These are phyloP conservation scores for Macquaria ambigua DNA, from an alignment of 2,113 vertebrate species.

Conservation along the genomic window DNA sequence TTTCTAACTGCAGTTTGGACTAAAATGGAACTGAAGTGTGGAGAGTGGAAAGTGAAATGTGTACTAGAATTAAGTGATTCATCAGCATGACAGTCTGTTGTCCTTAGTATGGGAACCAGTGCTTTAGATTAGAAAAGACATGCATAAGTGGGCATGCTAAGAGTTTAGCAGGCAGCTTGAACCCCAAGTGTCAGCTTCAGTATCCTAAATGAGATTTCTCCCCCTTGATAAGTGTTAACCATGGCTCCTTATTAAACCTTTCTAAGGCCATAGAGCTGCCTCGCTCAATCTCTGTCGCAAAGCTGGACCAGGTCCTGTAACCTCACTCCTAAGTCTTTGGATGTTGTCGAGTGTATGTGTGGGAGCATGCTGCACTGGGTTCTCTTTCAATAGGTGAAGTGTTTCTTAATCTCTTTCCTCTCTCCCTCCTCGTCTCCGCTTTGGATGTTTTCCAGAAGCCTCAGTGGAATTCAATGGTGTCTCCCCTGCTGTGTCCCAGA, in stretches of 20 bases:
- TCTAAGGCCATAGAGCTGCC: slow-evolving; percentile 19
- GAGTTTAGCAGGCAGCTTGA: slow-evolving; percentile 34
- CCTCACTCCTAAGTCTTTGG: neutral
- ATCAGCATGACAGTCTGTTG: neutral
- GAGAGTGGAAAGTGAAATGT: neutral
- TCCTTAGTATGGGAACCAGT: neutral
- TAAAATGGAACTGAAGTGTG: neutral
- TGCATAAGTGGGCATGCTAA: slow-evolving; percentile 8
- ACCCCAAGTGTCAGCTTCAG: slow-evolving; percentile 38
- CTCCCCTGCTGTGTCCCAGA: slow-evolving; percentile 58
- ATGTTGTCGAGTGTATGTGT: slow-evolving; percentile 3
- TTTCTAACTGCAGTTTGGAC: neutral
- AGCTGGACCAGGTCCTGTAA: slow-evolving; percentile 28
- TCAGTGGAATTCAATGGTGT: slow-evolving; percentile 51
- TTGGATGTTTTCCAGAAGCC: slow-evolving; percentile 63
- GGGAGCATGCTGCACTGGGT: neutral
- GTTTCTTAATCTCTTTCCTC: slow-evolving; percentile 50
- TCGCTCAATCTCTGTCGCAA: slow-evolving; percentile 30
- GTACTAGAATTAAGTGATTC: neutral
- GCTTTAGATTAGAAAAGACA: slow-evolving; percentile 5
- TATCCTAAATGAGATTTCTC: slow-evolving; percentile 48
- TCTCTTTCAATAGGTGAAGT: slow-evolving; percentile 56
- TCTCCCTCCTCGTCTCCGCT: slow-evolving; percentile 37
- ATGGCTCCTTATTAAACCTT: slow-evolving; percentile 30
- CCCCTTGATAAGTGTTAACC: slow-evolving; percentile 25